Evolutionary conservation across 2,797 vertebrate species (phyloP), one percentile per base, ranked within the genome.

Genomic region (Botia almorhae): DNA sequence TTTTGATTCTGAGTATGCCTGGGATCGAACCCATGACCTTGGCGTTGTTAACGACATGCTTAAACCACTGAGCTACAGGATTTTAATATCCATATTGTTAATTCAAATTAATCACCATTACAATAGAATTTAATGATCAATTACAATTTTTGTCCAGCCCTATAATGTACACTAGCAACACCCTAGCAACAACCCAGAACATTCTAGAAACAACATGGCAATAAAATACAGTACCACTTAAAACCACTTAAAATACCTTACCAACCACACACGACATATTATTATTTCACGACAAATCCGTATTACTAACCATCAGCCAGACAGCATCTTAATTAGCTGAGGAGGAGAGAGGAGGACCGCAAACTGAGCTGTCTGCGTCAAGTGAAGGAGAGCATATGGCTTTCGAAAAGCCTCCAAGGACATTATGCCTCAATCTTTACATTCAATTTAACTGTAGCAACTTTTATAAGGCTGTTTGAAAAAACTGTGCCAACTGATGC

Each of bases 311-410:
- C 33, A 39, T 43, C 63, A 65, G 63, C 17, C 36, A 65, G 33
- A 39, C 63, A 39, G 63, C 36, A 39, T 65, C 33, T 65, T 39
- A 65, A 43, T 65, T 39, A 65, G 51, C 23, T 43, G 21, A 21
- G 61, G 19, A 7, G 14, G 19, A 7, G 14, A 14, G 21, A 13
- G 19, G 8, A 43, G 39, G 12, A 46, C 50, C 14, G n/a, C 50
- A 81, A 81, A 76, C 13, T 70, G 39, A 58, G 68, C n/a, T 70
- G 43, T 61, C 67, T n/a, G 76, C 51, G 43, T 64, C 68, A 61
- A 70, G 53, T 70, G 53, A 77, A 81, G 70, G 67, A 74, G 64
- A 81, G 55, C 65, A 77, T 70, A 60, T 69, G 58, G 50, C n/a
- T 58, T 51, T 67, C 65, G 55, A 69, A 80, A 53, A 74, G 17